Evolutionary conservation across 37 sponge, comb jelly and placozoan species (phyloP), one percentile per base, ranked within the genome.

Genomic region (Ianthella basta): DNA sequence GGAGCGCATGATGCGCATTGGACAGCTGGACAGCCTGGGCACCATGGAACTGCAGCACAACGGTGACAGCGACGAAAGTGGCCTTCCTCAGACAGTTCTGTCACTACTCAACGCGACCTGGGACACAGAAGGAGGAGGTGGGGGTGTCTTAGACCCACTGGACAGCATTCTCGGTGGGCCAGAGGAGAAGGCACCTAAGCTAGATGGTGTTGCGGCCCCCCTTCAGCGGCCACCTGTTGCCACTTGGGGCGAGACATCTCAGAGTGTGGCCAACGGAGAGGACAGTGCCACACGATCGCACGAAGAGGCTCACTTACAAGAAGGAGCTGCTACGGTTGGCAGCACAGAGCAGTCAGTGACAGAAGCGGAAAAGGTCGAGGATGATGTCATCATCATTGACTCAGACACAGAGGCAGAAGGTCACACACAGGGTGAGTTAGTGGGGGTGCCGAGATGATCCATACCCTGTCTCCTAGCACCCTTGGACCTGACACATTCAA

Each of bases 1-100:
- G 70, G 90, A 93, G 82, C 59, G 94, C 10, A 89, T 89, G 20
- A 56, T 74, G 37, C 61, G 94, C 16, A 85, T 93, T 3, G 85
- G 81, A 44, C 69, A 77, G 44, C 86, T 83, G 73, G 86, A 85
- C 27, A 56, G 79, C 82, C 29, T 57, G 4, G 12, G 29, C 65
- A 63, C 3, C 8, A 29, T 30, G 65, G 72, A 30, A 1, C 15
- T 20, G 3, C 50, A 21, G n/a, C 38, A 20, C 37, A 38, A 3
- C 27, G 27, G 67, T 34, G 65, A 60, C 61, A 0, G 15, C 2
- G 37, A 16, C 0, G 41, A 0, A 14, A 20, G 15, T 8, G 67
- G 32, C 14, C 53, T 59, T 32, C 53, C 82, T 38, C 29, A n/a
- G 25, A 34, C 29, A 39, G 35, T 60, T 14, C 19, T 63, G 13